Conservation (phyloP, 1,140 invertebrate genomes). For the Diachasmimorpha longicaudata region DNA sequence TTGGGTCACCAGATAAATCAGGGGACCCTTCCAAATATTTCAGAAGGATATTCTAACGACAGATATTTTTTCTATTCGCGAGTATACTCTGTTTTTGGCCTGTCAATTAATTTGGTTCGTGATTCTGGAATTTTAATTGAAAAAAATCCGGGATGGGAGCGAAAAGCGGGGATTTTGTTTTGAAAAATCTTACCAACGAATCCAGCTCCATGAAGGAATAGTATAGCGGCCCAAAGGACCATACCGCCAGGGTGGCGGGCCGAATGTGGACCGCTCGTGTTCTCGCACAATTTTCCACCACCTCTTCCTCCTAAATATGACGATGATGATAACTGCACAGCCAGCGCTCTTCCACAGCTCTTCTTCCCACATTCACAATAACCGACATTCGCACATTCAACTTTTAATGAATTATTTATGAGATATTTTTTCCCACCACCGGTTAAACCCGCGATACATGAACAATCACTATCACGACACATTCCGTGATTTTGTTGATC, state of each 20-base stretch:
- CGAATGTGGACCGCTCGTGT: constrained; percentile 51
- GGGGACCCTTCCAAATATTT: too few relatives aligned
- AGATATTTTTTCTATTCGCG: too few relatives aligned
- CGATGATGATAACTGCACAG: constrained; percentile 16
- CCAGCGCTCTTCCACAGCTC: not conserved
- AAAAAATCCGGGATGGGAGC: not conserved
- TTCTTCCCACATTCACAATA: constrained; percentile 9
- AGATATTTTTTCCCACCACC: not conserved
- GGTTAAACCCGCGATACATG: not conserved
- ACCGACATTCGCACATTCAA: not conserved
- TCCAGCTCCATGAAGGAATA: constrained; percentile 63
- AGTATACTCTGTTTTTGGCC: too few relatives aligned
- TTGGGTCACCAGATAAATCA: too few relatives aligned
- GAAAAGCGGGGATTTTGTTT: too few relatives aligned
- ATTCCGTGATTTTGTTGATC: not conserved
- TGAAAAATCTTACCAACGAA: constrained; percentile 51
- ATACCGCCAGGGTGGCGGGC: constrained; percentile 58
- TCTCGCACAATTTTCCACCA: constrained; percentile 47
- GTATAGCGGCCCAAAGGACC: constrained; percentile 64
- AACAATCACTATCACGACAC: not conserved
- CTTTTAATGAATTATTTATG: not conserved
- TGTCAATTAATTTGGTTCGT: not conserved
- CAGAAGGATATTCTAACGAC: too few relatives aligned
- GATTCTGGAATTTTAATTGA: not conserved
- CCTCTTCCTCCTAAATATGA: constrained; percentile 28